Evolutionary conservation across 2,113 vertebrate species (phyloP), one percentile per base, ranked within the genome.

Genomic region (Periophthalmodon schlosseri): DNA sequence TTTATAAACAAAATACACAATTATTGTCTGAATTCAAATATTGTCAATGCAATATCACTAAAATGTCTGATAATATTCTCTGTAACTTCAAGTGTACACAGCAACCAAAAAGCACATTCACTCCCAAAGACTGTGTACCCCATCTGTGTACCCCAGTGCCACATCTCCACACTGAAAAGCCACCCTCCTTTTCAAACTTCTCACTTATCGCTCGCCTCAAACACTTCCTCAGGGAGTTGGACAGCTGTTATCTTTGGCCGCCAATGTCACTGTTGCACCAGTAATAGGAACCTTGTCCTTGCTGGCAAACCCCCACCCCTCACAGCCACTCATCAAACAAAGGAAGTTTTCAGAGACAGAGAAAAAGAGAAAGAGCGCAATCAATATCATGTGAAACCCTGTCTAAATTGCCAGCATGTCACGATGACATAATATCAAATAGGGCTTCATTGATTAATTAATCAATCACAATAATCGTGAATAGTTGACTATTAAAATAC

Each of bases 171-270:
- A 8, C 69, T 57, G 21, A 7, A 16, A 69, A 82, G 60, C 60
- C 52, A 66, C 81, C 44, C 15, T 65, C 84, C 79, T 28, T 78
- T 85, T 78, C 81, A 77, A 69, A 73, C 74, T 68, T 83, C 70
- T 76, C 73, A 79, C 84, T 92, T 92, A 90, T 92, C 89, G 16
- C 15, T 50, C 44, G 68, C 81, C 87, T 88, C 86, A 78, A 88
- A 89, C 81, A 70, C 84, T 90, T 91, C 89, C 88, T 83, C 82
- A 46, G 83, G 84, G 81, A 84, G 64, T 78, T 5, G 69, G 84
- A 80, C 90, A 88, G 88, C 87, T 89, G 84, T 89, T 91, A 91
- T 93, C 90, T 92, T 74, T 77, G 82, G 84, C 82, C 68, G 61
- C 73, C 81, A 83, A 77, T 82, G 86, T 89, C 86, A 89, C 78